Conservation (phyloP, 2,888 invertebrate species). For the Calephelis perditalis region DNA sequence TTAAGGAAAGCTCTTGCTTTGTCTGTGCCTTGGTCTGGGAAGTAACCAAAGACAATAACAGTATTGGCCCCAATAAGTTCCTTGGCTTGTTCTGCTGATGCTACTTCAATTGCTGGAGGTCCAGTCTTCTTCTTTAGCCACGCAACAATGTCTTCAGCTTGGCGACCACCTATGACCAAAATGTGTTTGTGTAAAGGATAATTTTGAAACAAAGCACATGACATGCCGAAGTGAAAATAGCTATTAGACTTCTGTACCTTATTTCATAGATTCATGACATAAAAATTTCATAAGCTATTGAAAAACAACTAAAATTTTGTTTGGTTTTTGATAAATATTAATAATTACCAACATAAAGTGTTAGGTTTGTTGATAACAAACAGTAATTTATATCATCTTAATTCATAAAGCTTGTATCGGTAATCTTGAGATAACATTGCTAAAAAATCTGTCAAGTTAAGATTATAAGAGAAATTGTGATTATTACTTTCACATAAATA, state of each 20-base stretch:
- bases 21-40: conserved; percentile 87
- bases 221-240: too few relatives aligned
- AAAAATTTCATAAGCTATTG: too few relatives aligned
- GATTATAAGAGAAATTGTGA: too few relatives aligned
- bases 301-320: too few relatives aligned
- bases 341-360: too few relatives aligned
- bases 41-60: conserved; percentile 94
- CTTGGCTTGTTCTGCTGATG: conserved; percentile 88
- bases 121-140: conserved; percentile 99
- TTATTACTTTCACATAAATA: too few relatives aligned
- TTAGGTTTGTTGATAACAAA: background rate
- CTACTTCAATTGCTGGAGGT: conserved; percentile 91
- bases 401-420: background rate
- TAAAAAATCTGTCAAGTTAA: too few relatives aligned
- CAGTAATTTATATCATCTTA: background rate
- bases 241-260: too few relatives aligned
- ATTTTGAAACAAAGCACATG: too few relatives aligned
- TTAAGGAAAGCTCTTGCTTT: conserved; percentile 90
- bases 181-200: background rate
- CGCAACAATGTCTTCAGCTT: conserved; percentile 92
- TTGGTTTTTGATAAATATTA: too few relatives aligned
- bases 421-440: background rate
- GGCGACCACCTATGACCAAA: conserved; percentile 85
- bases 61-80: conserved; percentile 87
- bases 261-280: too few relatives aligned